Base-by-base conservation (phyloP, 2,113 vertebrate genomes). In the Rhinopomastus cyanomelas region DNA sequence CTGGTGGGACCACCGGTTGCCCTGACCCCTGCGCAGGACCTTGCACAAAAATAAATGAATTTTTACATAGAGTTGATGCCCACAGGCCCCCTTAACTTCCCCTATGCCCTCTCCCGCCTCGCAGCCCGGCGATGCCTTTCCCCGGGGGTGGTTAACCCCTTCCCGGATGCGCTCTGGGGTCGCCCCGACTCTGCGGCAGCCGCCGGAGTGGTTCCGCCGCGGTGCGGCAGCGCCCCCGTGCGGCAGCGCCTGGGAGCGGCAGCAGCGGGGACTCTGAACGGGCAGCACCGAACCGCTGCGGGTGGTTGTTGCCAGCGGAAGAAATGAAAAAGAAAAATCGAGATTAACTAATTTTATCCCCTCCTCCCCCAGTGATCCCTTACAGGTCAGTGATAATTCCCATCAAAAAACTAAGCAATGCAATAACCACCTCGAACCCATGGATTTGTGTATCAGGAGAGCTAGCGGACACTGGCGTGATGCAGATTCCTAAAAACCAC, bases 391-490 rank as follows among this genome's bases (percentile, higher is more conserved):
- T 99, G 85, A 99, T 99, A 76, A 98, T 99, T 88, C 99, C 99
- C 61, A 99, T 99, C 96, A 99, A 99, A 96, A 99, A 99, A 87
- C 97, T 99, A 72, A 99, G 99, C 97, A 99, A 99, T 36, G 97
- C 98, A 3, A 99, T 99, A 97, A 99, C 98, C 55, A 99, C 99
- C 0, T 99, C 99, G 4, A 99, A 99, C 85, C 99, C 99, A 0
- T 99, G 99, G 99, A 98, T 99, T 82, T 99, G 99, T 73, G 98
- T 99, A 20, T 99, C 99, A 0, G 99, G 99, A 59, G 99, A 99
- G n/a, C 95, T 99, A 21, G 99, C 99, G 13, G 99, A 99, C 87
- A 99, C 99, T 1, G 98, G 99, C 0, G 93, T 99, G 37, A 98
- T 98, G 97, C 98, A 99, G 95, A 98, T 99, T 83, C 98, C 98